Conservation (phyloP, 2,888 invertebrate genomes). For the Nomada ferruginata region DNA sequence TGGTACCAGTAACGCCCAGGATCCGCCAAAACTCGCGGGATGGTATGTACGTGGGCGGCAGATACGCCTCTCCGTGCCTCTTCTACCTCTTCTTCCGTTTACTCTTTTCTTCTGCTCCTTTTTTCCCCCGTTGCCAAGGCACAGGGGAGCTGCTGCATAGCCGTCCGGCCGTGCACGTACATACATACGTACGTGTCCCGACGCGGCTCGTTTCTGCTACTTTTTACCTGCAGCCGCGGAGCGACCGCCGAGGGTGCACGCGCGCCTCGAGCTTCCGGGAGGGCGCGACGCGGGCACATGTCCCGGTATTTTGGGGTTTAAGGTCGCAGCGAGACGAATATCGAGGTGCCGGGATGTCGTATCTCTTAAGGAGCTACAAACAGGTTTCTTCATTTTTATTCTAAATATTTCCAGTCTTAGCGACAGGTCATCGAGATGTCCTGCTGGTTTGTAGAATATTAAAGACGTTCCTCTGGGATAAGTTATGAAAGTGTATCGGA, state of each 20-base stretch:
- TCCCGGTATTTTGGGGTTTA: conserved; percentile 15
- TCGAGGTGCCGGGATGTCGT: no score
- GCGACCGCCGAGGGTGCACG: neutral
- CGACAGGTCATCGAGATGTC: no score
- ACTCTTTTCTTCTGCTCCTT: conserved; percentile 61
- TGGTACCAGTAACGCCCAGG: conserved; percentile 82
- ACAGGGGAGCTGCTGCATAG: conserved; percentile 31
- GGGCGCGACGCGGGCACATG: conserved; percentile 28
- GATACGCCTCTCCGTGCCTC: conserved; percentile 79
- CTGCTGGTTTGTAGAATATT: no score
- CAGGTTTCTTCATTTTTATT: no score
- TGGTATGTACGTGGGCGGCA: conserved; percentile 80
- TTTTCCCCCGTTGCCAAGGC: conserved; percentile 64
- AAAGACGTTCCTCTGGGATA: no score
- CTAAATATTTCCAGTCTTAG: no score
- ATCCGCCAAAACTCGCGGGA: conserved; percentile 80
- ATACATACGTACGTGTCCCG: conserved; percentile 38
- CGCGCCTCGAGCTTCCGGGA: neutral
- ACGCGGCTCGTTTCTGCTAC: conserved; percentile 30
- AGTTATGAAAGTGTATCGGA: no score
- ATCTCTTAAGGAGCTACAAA: no score
- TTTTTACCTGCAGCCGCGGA: conserved; percentile 23
- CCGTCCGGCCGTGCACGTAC: conserved; percentile 35
- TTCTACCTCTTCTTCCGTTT: conserved; percentile 67
- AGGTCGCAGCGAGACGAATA: no score